A percentile compares a stretch with the other conserved stretches of the same genome.
Evolutionary conservation across 1,140 invertebrate genomes (phyloP).

Genomic region (Palaemon carinicauda): DNA sequence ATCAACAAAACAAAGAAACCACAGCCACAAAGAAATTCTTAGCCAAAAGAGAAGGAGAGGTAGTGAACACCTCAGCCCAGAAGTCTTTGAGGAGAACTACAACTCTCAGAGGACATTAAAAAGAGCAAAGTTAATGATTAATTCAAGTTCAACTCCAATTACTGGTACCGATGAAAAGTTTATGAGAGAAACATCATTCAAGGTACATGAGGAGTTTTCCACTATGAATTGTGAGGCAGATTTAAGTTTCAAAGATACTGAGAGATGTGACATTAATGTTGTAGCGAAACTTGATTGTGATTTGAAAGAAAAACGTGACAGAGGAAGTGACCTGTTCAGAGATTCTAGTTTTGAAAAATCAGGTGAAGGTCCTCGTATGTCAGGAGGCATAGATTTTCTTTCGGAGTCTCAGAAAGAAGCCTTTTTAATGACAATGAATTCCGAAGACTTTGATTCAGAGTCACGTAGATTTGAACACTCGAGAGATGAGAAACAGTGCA

Average conservation of each 20-base stretch:
- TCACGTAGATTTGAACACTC: neutral
- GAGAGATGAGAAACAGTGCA: neutral
- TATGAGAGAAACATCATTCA: neutral
- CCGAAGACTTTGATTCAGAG: neutral
- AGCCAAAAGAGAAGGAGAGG: neutral
- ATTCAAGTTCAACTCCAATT: neutral
- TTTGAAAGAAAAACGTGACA: neutral
- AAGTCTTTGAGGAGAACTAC: neutral
- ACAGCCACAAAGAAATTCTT: no score
- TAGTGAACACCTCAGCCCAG: neutral
- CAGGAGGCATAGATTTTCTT: neutral
- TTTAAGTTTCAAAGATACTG: no score
- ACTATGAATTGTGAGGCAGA: no score
- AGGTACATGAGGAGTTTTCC: no score
- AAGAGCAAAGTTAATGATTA: neutral
- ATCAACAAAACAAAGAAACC: no score
- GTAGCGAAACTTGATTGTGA: neutral
- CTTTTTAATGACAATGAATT: conserved; percentile 29
- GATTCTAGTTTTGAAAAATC: neutral
- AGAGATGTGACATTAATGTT: no score
- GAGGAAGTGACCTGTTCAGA: neutral
- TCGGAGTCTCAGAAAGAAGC: conserved; percentile 22
- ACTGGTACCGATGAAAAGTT: neutral
- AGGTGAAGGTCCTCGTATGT: no score
- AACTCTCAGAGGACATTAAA: neutral